Conservation (phyloP, 2,888 invertebrate species). For the Agriopis aurantiaria region DNA sequence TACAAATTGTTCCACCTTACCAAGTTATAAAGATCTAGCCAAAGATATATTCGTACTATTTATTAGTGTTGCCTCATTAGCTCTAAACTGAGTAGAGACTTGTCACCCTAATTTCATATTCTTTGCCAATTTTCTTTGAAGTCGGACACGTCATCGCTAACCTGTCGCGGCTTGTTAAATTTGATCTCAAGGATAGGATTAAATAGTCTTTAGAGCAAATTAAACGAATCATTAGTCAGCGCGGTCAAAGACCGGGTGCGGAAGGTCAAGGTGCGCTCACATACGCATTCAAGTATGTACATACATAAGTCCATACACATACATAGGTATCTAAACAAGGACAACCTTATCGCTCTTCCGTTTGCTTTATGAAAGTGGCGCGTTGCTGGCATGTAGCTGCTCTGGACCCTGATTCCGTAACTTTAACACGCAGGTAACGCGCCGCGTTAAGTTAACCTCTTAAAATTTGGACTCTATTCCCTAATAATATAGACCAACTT, state of each 20-base stretch:
- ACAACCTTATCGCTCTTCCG: conserved; percentile 67
- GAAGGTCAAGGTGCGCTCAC: conserved; percentile 71
- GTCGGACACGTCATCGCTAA: background rate
- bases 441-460: no score
- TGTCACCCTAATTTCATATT: background rate
- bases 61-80: no score
- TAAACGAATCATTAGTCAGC: conserved; percentile 48
- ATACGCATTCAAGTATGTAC: conserved; percentile 52
- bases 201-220: conserved; percentile 37
- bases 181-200: conserved; percentile 28
- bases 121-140: background rate
- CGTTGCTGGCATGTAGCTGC: conserved; percentile 47
- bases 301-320: conserved; percentile 54
- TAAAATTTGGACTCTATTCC: no score
- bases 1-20: no score
- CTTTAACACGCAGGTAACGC: no score
- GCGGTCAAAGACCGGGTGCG: conserved; percentile 69
- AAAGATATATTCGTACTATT: no score
- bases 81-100: background rate
- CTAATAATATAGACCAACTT: no score
- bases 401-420: no score
- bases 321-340: conserved; percentile 60
- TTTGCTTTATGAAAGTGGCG: conserved; percentile 64
- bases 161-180: conserved; percentile 5
- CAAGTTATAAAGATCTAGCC: no score